A percentile compares a stretch with the other conserved stretches of the same genome.
Evolutionary conservation across 2,113 vertebrate genomes (phyloP).

Genomic region (Circaetus cinerascens): DNA sequence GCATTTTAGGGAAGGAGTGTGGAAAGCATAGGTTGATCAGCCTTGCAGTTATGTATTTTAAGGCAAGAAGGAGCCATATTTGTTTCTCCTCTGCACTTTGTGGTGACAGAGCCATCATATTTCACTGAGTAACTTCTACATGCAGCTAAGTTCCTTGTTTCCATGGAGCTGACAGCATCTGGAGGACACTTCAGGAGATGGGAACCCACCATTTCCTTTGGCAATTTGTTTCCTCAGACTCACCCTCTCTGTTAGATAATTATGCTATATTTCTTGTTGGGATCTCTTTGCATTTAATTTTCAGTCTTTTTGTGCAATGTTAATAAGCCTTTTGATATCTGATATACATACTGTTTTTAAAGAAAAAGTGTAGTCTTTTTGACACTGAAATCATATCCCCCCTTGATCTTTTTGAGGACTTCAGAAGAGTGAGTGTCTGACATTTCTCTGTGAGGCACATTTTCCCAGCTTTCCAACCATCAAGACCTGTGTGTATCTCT

Average conservation of each 20-base stretch:
- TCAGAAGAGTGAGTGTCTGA: background rate
- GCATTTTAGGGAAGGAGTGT: background rate
- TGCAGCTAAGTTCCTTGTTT: rapidly evolving
- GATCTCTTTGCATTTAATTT: background rate
- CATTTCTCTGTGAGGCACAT: background rate
- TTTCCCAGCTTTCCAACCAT: background rate
- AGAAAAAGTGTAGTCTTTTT: background rate
- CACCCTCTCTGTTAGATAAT: background rate
- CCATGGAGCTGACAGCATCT: background rate
- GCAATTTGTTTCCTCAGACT: background rate
- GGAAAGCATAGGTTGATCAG: background rate
- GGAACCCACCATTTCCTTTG: background rate
- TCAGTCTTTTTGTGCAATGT: background rate
- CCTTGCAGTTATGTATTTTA: background rate
- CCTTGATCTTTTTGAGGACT: background rate
- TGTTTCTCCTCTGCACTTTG: background rate
- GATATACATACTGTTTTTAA: background rate
- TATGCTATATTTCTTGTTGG: background rate
- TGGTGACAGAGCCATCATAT: background rate
- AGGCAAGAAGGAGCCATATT: background rate
- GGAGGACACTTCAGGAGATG: background rate
- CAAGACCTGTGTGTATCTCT: background rate
- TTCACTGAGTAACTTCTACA: background rate
- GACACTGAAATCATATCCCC: background rate
- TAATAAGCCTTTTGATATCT: slow-evolving; percentile 8